phyloP scores from a whole-genome alignment of 1,140 invertebrate species.

The Pinna nobilis region DNA sequence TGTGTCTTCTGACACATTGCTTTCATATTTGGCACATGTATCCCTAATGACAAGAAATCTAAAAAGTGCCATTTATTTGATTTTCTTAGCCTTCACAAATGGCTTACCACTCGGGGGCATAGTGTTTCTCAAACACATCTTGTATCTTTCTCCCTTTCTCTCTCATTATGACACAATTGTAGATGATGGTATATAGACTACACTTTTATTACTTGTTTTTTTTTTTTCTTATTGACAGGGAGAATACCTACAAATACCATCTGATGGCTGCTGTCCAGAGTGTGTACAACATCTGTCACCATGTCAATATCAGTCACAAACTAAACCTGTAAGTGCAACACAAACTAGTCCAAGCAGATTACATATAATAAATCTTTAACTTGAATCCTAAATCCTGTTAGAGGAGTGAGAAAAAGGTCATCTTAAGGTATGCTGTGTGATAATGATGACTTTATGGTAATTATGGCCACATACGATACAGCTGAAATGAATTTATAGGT shows the following conservation, averaged over 20 bases:
- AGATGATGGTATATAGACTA: background rate
- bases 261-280: conserved; percentile 54
- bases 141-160: background rate
- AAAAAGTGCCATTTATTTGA: no score
- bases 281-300: conserved; percentile 44
- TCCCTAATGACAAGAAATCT: no score
- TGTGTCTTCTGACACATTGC: no score
- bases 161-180: background rate
- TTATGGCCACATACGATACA: background rate
- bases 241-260: conserved; percentile 51
- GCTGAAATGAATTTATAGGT: background rate
- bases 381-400: background rate
- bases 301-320: conserved; percentile 52
- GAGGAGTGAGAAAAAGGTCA: background rate
- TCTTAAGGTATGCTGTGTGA: background rate
- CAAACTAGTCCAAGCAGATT: background rate
- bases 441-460: background rate
- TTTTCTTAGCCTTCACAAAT: no score
- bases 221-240: conserved; percentile 48
- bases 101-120: no score
- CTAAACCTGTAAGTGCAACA: conserved; percentile 47
- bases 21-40: no score
- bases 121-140: background rate
- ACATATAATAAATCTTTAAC: background rate
- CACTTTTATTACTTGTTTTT: background rate